Conservation (phyloP, 2,888 invertebrate genomes). For the Palloptera scutellata region DNA sequence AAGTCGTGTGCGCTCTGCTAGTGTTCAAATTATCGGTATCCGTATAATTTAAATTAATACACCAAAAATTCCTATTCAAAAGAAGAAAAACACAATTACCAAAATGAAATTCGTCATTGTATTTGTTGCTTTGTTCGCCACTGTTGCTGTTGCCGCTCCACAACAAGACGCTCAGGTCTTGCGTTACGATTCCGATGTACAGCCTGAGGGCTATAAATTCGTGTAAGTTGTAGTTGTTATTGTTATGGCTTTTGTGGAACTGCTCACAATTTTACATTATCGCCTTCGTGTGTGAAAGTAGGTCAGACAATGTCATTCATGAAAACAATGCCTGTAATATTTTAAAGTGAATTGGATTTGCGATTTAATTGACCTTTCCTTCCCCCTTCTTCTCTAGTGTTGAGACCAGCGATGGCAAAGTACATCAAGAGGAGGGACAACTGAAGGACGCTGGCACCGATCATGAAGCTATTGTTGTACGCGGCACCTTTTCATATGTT, state of each 20-base stretch:
- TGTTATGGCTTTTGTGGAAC: conserved; percentile 14
- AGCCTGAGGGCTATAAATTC: conserved; percentile 60
- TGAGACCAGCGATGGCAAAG: conserved; percentile 72
- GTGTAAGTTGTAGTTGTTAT: conserved; percentile 47
- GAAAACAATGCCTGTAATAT: not conserved
- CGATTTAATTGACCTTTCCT: conserved; percentile 11
- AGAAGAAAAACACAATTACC: conserved; percentile 11
- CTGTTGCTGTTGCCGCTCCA: conserved; percentile 53
- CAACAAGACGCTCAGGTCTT: conserved; percentile 69
- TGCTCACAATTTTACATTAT: not conserved
- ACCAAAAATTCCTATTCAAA: conserved; percentile 1
- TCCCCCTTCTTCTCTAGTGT: conserved; percentile 63
- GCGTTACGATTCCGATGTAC: conserved; percentile 69
- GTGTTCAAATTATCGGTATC: not conserved
- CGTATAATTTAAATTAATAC: not conserved
- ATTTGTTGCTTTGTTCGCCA: conserved; percentile 50
- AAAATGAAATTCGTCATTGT: conserved; percentile 49
- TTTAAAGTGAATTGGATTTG: conserved; percentile 39
- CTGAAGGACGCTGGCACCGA: conserved; percentile 71
- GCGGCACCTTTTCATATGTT: conserved; percentile 69
- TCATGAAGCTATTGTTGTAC: conserved; percentile 70
- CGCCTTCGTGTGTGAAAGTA: conserved; percentile 6
- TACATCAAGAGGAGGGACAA: conserved; percentile 70
- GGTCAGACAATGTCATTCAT: not conserved
- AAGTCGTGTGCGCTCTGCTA: conserved; percentile 10